Evolutionary conservation across 2,797 vertebrate genomes (phyloP), one percentile per base, ranked within the genome.

Genomic region (Poeciliopsis paucimaculata): DNA sequence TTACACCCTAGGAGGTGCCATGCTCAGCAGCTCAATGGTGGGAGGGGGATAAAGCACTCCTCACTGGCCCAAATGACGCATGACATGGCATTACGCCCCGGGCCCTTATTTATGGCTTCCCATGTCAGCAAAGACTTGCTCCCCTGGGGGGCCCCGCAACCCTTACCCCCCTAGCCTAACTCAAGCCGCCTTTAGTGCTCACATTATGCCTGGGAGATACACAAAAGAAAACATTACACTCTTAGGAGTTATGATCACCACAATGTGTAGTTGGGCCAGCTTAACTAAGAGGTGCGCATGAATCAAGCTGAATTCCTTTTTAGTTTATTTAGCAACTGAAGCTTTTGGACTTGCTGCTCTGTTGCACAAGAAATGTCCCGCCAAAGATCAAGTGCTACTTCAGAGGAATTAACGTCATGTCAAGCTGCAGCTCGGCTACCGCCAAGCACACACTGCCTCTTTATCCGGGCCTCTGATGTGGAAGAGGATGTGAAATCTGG

Each of bases 41-140:
- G 92, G 92, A 89, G 90, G 90, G 49, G 92, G 90, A 94, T 94
- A 92, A 91, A 95, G 92, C 91, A 91, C 90, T 89, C 91, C 95
- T 94, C 93, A 94, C 89, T 43, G 76, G 82, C 80, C 93, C 92
- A 94, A 95, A 95, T 96, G 94, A 94, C 93, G 93, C 95, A 94
- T 95, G 93, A 95, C 95, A 95, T 89, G 92, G 94, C 85, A 85
- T 90, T 94, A 91, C 92, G 86, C 93, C 92, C 92, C 81, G 62
- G 90, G 91, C 88, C 84, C 90, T 96, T 95, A 95, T 96, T 96
- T 95, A 96, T 96, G 95, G 90, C 94, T 96, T 96, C 94, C 94
- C 93, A 94, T 95, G 95, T 96, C 95, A 94, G 92, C 80, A 28
- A 90, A 93, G 92, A 88, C 92, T 90, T 53, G 87, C 87, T 92